These are phyloP conservation scores for Ariopsis seemanni DNA, from an alignment of 2,113 vertebrate genomes.

Conservation along the genomic window DNA sequence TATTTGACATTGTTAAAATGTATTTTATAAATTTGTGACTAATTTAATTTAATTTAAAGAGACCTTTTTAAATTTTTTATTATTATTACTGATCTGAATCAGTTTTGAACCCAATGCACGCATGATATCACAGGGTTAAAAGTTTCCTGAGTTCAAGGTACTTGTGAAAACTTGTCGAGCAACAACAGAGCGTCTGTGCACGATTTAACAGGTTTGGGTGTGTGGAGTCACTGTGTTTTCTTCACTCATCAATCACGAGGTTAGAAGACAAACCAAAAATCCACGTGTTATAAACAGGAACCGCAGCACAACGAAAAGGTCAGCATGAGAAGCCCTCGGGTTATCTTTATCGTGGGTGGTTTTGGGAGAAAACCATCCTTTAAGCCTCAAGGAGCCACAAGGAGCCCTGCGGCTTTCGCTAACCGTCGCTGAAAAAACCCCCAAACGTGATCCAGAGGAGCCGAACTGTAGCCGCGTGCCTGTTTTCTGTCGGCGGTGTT, in stretches of 20 bases:
- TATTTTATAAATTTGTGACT: no score
- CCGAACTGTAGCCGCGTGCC: neutral
- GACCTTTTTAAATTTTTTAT: no score
- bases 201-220: constrained; percentile 18
- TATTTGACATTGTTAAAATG: no score
- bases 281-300: neutral
- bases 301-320: neutral
- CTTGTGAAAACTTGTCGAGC: neutral
- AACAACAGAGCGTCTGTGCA: neutral
- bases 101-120: neutral
- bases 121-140: neutral
- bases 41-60: no score
- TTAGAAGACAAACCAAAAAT: neutral
- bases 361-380: neutral
- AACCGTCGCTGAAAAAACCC: neutral
- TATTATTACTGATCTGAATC: neutral
- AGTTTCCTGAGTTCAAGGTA: neutral
- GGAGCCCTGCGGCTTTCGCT: neutral
- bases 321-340: neutral
- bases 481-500: neutral
- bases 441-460: neutral
- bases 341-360: neutral
- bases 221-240: neutral
- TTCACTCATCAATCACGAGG: neutral
- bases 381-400: neutral